Evolutionary conservation across 2,797 vertebrate species (phyloP).

Genomic region (Xerus rutilus): DNA sequence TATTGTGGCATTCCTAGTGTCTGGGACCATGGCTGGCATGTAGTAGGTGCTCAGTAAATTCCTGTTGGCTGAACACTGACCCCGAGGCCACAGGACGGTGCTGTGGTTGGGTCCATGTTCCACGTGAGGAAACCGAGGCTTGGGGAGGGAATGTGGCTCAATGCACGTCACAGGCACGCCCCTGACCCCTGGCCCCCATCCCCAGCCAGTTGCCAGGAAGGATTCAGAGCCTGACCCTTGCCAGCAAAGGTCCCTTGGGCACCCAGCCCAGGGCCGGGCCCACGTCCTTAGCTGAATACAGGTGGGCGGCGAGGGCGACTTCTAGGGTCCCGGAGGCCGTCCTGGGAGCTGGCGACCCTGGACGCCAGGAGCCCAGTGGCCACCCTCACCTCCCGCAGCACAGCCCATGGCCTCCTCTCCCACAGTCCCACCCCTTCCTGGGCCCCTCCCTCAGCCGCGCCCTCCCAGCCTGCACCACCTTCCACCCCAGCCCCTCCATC

Average conservation of each 20-base stretch:
- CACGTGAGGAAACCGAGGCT: background rate
- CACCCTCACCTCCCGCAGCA: too few species aligned
- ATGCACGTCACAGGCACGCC: background rate
- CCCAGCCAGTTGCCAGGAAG: background rate
- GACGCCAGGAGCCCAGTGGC: background rate
- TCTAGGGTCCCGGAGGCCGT: background rate
- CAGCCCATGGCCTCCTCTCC: too few species aligned
- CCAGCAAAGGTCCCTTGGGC: background rate
- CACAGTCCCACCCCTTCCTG: too few species aligned
- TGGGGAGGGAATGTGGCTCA: background rate
- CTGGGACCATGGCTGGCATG: background rate
- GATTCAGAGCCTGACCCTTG: background rate
- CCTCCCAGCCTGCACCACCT: background rate
- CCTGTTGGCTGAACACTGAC: background rate
- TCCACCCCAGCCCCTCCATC: too few species aligned
- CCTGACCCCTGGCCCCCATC: too few species aligned
- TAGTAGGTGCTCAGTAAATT: background rate
- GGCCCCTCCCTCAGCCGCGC: background rate
- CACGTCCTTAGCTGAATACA: background rate
- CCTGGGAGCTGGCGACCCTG: background rate
- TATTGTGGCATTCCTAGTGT: background rate
- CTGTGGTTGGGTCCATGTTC: background rate
- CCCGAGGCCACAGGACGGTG: fast-evolving
- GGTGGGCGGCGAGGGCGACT: fast-evolving
- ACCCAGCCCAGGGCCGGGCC: background rate